Evolutionary conservation across 2,888 invertebrate species (phyloP).

Genomic region (Drosophila barbarae): DNA sequence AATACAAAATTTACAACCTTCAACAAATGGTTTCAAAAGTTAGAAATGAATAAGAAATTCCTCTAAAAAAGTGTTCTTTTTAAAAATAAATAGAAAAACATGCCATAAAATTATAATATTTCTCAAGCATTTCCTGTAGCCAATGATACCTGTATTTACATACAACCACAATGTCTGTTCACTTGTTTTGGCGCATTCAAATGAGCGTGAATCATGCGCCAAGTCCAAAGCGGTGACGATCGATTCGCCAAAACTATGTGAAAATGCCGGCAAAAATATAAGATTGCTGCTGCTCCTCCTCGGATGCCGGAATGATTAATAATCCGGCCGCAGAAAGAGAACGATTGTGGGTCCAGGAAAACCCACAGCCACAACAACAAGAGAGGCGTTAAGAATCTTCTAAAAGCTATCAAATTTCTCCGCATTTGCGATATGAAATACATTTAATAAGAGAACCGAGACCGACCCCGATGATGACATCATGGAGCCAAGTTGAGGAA

Average conservation of each 20-base stretch:
- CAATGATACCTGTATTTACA: slow-evolving; percentile 7
- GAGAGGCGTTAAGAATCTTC: slow-evolving; percentile 3
- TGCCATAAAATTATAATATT: fast-evolving
- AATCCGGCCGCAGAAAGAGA: neutral
- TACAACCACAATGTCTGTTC: slow-evolving; percentile 6
- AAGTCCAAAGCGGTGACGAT: slow-evolving; percentile 28
- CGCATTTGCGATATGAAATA: slow-evolving; percentile 23
- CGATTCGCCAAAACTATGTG: slow-evolving; percentile 21
- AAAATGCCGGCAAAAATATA: slow-evolving; percentile 16
- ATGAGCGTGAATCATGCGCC: slow-evolving; percentile 37
- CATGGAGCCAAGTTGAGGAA: slow-evolving; percentile 21
- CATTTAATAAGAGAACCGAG: slow-evolving; percentile 22
- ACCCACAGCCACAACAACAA: neutral
- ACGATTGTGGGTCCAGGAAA: neutral
- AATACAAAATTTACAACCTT: neutral
- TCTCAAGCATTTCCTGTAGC: too few relatives aligned
- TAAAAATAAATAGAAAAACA: neutral
- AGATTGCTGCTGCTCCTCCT: slow-evolving; percentile 11
- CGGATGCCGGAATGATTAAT: slow-evolving; percentile 13
- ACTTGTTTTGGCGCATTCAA: slow-evolving; percentile 21
- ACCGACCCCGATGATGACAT: slow-evolving; percentile 32
- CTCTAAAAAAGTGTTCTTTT: neutral
- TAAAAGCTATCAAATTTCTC: slow-evolving; percentile 24
- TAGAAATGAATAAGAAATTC: neutral
- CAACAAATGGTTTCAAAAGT: fast-evolving